Base-by-base conservation (phyloP, 1,140 invertebrate species). In the Pseudomyrmex flavicornis region DNA sequence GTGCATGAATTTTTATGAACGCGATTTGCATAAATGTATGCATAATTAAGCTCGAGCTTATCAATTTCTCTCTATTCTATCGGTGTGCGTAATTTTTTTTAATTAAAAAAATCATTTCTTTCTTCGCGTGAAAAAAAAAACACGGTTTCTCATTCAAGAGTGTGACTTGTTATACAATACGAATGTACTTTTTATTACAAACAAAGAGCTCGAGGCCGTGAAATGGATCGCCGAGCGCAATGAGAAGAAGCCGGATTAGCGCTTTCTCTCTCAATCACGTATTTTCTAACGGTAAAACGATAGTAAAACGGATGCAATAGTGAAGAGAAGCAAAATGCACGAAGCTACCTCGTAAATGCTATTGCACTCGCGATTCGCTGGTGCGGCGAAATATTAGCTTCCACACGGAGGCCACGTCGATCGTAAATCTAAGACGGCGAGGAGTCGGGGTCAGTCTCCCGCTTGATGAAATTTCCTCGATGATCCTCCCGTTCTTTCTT, bases 381-480 rank as follows among this genome's bases (percentile, higher is more conserved):
- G 5, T 35, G 35, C 35, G 35, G 44, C 65, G 50, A 79, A 35
- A 35, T 35, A 35, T 35, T 69, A 65, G 20, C 35, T 56, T 69
- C 35, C 63, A n/a, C 75, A 48, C 48, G 50, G 56, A 35, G 50
- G 74, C 65, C 59, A 46, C 22, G 50, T 17, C 62, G 62, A 79
- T 70, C 76, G 54, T 70, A 79, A 79, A 79, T 70, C 76, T 46
- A 79, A 35, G 26, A 13, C 20, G 17, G 3, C 54, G 9, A 48
- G 26, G 35, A 35, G 66, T 59, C 22, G 3, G 15, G 44, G 54
- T 80, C 54, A 59, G 44, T 80, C 13, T 13, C 35, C 35, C 12
- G 65, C 13, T 26, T 10, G 46, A 48, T 72, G 66, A 70, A 48
- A 59, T 50, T 61, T 59, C 10, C 66, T 46, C 17, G 20, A 3